Evolutionary conservation across 2,888 invertebrate genomes (phyloP), one percentile per base, ranked within the genome.

Genomic region (Apomyelois bistriatella): DNA sequence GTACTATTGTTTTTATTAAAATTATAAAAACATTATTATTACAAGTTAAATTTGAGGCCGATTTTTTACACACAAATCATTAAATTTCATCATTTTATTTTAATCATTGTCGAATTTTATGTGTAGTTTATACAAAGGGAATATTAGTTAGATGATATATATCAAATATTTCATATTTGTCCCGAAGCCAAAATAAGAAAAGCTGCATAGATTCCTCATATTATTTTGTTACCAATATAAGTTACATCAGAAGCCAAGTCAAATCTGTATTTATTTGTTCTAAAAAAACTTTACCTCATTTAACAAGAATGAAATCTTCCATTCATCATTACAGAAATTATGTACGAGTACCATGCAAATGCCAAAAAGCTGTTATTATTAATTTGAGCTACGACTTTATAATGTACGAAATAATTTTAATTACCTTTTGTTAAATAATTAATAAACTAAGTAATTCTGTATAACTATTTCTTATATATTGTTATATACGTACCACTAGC

Each of bases 401-500:
- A 41, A 13, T 40, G 16, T 40, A 7, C 13, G 17, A 43, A 6
- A 35, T 48, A 4, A 7, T 35, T 48, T 48, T 36, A 9, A n/a
- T 36, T 36, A 40, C 9, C 32, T 49, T 48, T 30, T 37, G 30
- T 46, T 47, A 35, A 15, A 40, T 15, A 13, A 49, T 22, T 9
- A 40, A 40, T n/a, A 15, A 49, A 15, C 10, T 28, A 6, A 15
- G 13, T 9, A 28, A 12, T 22, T 28, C 28, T 37, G 7, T 28
- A 40, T 10, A 22, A 30, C 40, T 9, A 4, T 10, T 9, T 30
- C 6, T 35, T 37, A 51, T 3, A 15, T 10, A 32, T 9, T 32
- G 22, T 22, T 28, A n/a, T 16, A 85, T 88, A 90, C 89, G 70
- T 89, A 90, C 89, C 86, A 67, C 61, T 55, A 60, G 61, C 59